Conservation (phyloP, 2,797 vertebrate genomes). For the Manis javanica region DNA sequence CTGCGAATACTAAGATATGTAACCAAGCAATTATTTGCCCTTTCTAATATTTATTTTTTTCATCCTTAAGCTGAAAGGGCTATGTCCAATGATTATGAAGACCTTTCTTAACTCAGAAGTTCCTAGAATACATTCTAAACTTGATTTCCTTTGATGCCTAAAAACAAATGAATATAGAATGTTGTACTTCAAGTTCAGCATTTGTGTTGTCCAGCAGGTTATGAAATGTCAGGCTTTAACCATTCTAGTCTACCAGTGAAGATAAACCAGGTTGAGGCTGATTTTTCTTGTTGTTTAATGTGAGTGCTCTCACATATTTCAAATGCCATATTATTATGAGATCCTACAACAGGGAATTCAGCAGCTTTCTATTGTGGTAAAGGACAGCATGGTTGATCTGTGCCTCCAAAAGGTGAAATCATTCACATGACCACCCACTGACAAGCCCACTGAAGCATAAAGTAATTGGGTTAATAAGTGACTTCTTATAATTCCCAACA, state of each 20-base stretch:
- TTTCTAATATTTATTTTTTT: conserved; percentile 57
- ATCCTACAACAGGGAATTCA: neutral
- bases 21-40: conserved; percentile 51
- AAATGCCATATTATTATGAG: conserved; percentile 56
- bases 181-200: conserved; percentile 56
- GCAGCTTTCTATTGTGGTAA: conserved; percentile 51
- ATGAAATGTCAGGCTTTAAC: conserved; percentile 55
- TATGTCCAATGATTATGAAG: conserved; percentile 41
- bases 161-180: conserved; percentile 50
- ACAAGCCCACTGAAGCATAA: conserved; percentile 62
- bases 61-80: conserved; percentile 50
- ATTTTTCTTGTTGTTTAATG: conserved; percentile 22
- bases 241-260: conserved; percentile 16
- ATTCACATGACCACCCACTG: conserved; percentile 68
- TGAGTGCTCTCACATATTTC: conserved; percentile 43
- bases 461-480: conserved; percentile 69
- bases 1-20: neutral
- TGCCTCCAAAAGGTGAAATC: conserved; percentile 66
- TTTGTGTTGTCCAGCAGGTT: conserved; percentile 54
- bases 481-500: conserved; percentile 62
- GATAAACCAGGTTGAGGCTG: conserved; percentile 25
- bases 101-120: conserved; percentile 41
- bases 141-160: conserved; percentile 65
- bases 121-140: conserved; percentile 58
- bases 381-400: conserved; percentile 52